Base-by-base conservation (phyloP, 2,888 invertebrate species). In the Microplitis deprimator region DNA sequence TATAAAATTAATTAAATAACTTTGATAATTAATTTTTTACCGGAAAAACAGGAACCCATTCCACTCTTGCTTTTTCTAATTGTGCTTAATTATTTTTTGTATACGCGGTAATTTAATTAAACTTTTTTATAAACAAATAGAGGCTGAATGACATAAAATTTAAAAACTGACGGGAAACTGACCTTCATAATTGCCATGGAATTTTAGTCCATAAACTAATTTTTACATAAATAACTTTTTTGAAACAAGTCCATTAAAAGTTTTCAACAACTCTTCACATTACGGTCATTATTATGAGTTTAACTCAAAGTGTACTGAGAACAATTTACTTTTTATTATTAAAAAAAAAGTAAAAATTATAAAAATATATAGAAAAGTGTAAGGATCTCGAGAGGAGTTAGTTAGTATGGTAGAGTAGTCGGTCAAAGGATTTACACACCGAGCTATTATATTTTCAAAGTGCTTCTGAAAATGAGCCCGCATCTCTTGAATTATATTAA, bases 181-280 rank as follows among this genome's bases (percentile, higher is more conserved):
- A 50, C 65, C 17, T 61, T 59, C 50, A 59, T 73, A 59, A 73
- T 73, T 73, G 20, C 50, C 16, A 50, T 50, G 29, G 59, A 67
- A 73, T 73, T 73, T 73, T 59, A 73, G 64, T n/a, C 67, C 59
- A 67, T 67, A 67, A 65, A 73, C 50, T 50, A 50, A 50, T 50
- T 50, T 65, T 73, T 73, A 73, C 67, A 73, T 50, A 67, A 41
- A 73, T 50, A 73, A 73, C 65, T 39, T 68, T 73, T 73, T 68
- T 67, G 29, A 73, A 73, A 38, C 67, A 73, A 73, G 73, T 73
- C 73, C 73, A 73, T 73, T 73, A 73, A 73, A 73, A 73, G 67
- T 73, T 73, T 67, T 29, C 67, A 73, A 73, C 73, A 59, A 73
- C 73, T 67, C 39, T 73, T 67, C 65, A 73, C 67, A 67, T 67